Conservation (phyloP, 2,113 vertebrate genomes). For the Amia ocellicauda region DNA sequence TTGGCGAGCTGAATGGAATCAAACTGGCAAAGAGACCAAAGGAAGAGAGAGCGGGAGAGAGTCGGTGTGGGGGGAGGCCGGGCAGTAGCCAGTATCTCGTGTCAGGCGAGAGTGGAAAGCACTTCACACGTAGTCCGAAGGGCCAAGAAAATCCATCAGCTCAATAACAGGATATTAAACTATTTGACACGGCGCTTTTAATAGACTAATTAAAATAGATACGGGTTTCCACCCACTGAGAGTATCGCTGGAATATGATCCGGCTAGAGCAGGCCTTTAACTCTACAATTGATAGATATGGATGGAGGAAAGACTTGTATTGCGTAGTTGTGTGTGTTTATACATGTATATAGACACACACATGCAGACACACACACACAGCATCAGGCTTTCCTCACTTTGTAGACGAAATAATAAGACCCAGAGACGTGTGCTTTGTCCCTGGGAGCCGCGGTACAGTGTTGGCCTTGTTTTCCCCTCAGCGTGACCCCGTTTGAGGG, state of each 20-base stretch:
- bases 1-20: constrained; percentile 8
- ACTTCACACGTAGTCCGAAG: constrained; percentile 29
- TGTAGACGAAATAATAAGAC: too few species aligned
- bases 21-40: constrained; percentile 7
- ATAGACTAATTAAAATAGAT: constrained; percentile 32
- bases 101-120: constrained; percentile 19
- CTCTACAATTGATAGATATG: too few species aligned
- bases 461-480: not conserved
- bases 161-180: constrained; percentile 21
- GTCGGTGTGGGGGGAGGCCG: not conserved
- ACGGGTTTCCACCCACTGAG: constrained; percentile 1
- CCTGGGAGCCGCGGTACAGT: not conserved
- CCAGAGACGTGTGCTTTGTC: not conserved
- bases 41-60: not conserved
- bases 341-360: too few species aligned
- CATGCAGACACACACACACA: too few species aligned
- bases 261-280: not conserved
- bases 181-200: constrained; percentile 26
- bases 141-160: constrained; percentile 22
- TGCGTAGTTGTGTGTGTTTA: too few species aligned
- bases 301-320: too few species aligned
- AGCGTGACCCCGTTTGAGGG: not conserved
- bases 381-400: too few species aligned
- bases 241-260: constrained; percentile 1
- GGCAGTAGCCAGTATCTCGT: constrained; percentile 17